Percentiles rank a stretch among this genome's conserved stretches.
Evolutionary conservation across 2,797 vertebrate species (phyloP).

Genomic region (Centropyge bicolor): DNA sequence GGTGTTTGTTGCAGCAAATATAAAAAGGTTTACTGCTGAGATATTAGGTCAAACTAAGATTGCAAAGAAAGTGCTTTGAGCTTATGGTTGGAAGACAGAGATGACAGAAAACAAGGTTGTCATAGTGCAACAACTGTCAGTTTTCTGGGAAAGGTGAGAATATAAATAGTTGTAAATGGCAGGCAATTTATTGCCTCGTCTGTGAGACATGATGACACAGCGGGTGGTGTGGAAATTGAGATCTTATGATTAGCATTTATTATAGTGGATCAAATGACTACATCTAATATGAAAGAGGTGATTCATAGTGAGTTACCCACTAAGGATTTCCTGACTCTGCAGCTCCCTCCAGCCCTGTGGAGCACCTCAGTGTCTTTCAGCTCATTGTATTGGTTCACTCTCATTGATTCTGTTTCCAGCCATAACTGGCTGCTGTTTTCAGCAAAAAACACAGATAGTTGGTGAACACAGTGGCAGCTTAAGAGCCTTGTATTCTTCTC

Average conservation of each 20-base stretch:
- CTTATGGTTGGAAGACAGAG: not conserved
- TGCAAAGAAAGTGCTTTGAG: constrained; percentile 17
- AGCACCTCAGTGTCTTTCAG: no score
- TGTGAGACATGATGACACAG: not conserved
- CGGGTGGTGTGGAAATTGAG: constrained; percentile 7
- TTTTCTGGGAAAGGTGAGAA: constrained; percentile 19
- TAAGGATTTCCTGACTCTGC: not conserved
- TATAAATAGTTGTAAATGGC: constrained; percentile 8
- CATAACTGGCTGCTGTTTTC: not conserved
- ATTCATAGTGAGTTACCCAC: not conserved
- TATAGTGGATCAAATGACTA: not conserved
- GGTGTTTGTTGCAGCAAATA: constrained; percentile 10
- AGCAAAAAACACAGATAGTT: not conserved
- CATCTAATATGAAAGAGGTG: not conserved
- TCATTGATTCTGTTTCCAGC: not conserved
- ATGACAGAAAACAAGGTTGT: not conserved
- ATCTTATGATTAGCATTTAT: not conserved
- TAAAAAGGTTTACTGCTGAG: not conserved
- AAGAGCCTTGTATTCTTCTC: not conserved
- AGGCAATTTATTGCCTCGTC: constrained; percentile 21
- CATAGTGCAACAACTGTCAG: not conserved
- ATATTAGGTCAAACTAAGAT: not conserved
- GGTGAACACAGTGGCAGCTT: not conserved
- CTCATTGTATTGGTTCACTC: not conserved
- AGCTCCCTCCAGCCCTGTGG: not conserved